phyloP scores from a whole-genome alignment of 2,888 invertebrate species.

The Polydrusus tereticollis region DNA sequence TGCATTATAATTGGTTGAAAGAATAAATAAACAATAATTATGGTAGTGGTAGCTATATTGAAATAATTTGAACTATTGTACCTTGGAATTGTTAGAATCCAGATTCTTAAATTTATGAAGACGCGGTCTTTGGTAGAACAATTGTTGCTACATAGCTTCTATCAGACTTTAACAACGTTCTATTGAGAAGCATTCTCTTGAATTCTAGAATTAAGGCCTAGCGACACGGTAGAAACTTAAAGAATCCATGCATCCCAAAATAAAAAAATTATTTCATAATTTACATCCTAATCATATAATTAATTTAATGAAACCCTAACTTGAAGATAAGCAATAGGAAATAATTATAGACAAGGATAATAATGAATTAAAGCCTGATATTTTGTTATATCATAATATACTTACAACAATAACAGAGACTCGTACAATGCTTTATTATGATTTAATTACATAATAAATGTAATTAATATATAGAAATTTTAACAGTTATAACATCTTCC shows the following conservation, averaged over 20 bases:
- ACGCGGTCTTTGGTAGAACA: too few relatives aligned
- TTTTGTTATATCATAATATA: background rate
- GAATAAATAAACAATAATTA: too few relatives aligned
- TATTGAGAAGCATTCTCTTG: too few relatives aligned
- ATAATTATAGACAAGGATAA: conserved; percentile 1
- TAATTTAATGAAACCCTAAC: conserved; percentile 3
- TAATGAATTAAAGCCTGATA: background rate
- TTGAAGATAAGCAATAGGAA: background rate
- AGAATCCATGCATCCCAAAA: background rate
- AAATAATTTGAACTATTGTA: too few relatives aligned
- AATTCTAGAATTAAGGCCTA: too few relatives aligned
- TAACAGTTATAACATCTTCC: background rate
- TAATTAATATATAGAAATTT: background rate
- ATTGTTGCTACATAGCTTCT: too few relatives aligned
- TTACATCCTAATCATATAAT: background rate
- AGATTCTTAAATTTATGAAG: too few relatives aligned
- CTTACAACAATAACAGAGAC: background rate
- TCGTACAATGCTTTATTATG: background rate
- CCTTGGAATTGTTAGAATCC: too few relatives aligned
- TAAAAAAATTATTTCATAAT: background rate
- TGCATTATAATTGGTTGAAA: too few relatives aligned
- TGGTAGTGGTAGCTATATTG: too few relatives aligned
- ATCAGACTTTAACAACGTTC: too few relatives aligned
- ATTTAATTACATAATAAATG: background rate
- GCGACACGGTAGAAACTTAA: background rate